Base-by-base conservation (phyloP, 92 coral and sea anemone genomes). In the Meandrina meandrites region DNA sequence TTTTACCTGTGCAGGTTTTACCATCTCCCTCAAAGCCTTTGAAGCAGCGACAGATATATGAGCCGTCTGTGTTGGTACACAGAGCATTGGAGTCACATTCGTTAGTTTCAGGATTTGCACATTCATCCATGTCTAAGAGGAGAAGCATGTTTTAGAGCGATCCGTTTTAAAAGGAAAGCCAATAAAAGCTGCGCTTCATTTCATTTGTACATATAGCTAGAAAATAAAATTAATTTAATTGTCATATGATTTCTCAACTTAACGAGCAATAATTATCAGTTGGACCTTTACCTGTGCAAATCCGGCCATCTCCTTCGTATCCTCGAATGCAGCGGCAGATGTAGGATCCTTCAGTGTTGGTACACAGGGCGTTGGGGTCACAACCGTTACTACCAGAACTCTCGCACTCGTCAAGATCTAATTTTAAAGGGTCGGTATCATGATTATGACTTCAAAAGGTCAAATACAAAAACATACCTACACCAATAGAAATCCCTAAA, bases 301-400 rank as follows among this genome's bases (percentile, higher is more conserved):
- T 84, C 21, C 68, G 86, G 18, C 94, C 93, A 80, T 89, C 87
- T 75, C 96, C 96, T 19, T 17, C 34, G 66, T 82, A 94, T 0
- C 96, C 94, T 22, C 75, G 57, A 27, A 50, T 54, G 64, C 96
- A 93, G 53, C 89, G 91, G 31, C 97, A 94, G 7, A 76, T 40
- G 35, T 87, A 90, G 11, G 90, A 89, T 14, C 97, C 97, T 8
- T 73, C 84, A 8, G 85, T 62, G 89, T 94, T 90, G 9, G 79
- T 82, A 36, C 97, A 94, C 35, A 81, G 27, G 34, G 97, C 93
- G 80, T 91, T 92, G 50, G 85, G 40, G 40, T 90, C 89, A 84
- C 97, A 94, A 30, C 24, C 62, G 24, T 62, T 74, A 3, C 21
- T 42, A 0, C 78, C 83, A 45, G 79, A 19, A 42, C 19, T 40